phyloP scores from a whole-genome alignment of 1,140 invertebrate species.

The Acromyrmex echinatior region DNA sequence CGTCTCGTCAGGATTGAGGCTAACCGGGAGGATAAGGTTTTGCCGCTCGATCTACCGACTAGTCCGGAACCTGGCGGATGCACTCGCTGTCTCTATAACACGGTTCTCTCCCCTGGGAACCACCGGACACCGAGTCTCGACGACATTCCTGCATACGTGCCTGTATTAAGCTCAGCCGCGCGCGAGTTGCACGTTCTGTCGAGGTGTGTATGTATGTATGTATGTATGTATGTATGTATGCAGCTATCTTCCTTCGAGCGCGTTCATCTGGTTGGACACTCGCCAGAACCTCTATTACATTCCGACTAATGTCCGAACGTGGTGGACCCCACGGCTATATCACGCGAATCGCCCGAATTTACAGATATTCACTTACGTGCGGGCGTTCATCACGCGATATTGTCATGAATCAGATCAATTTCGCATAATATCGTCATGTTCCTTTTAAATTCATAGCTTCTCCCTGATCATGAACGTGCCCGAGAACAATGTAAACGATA shows the following conservation, averaged over 20 bases:
- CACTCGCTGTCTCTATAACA: constrained; percentile 20
- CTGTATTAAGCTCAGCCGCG: constrained; percentile 52
- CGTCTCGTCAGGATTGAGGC: constrained; percentile 62
- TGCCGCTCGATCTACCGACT: constrained; percentile 69
- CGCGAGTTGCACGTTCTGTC: constrained; percentile 6
- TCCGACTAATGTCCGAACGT: constrained; percentile 76
- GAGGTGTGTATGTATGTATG: constrained; percentile 23
- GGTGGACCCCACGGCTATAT: constrained; percentile 62
- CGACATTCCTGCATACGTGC: constrained; percentile 56
- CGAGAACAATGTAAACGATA: neutral
- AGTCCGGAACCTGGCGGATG: constrained; percentile 53
- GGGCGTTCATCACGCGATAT: constrained; percentile 19
- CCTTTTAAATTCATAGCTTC: neutral
- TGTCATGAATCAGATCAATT: neutral
- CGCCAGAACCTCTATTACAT: constrained; percentile 82
- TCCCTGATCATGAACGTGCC: neutral
- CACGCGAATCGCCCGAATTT: constrained; percentile 74
- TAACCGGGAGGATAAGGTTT: constrained; percentile 72
- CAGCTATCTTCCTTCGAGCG: constrained; percentile 50
- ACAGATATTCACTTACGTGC: constrained; percentile 67
- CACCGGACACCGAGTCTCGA: constrained; percentile 4
- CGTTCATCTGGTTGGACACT: constrained; percentile 77
- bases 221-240: constrained; percentile 35
- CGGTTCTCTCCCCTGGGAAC: constrained; percentile 13
- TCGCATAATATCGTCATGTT: constrained; percentile 3